These are phyloP conservation scores for Uloborus plumipes DNA, from an alignment of 2,888 invertebrate species.

Conservation along the genomic window DNA sequence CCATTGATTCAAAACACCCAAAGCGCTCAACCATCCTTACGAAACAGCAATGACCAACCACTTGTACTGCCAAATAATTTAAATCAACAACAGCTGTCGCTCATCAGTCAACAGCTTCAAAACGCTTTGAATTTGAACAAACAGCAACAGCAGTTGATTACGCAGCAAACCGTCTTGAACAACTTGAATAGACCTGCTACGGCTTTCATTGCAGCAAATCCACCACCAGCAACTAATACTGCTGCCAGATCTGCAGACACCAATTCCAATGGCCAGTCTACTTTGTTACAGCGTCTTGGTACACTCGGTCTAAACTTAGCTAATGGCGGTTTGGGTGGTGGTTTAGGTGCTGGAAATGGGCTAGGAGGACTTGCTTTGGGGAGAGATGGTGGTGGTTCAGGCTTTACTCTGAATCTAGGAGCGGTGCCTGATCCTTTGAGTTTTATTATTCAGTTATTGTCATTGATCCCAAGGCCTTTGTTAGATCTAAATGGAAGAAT, in stretches of 20 bases:
- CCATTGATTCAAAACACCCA: neutral
- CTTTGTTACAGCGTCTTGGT: conserved; percentile 31
- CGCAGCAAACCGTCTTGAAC: neutral
- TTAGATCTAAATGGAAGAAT: conserved; percentile 51
- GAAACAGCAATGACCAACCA: neutral
- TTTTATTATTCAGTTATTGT: conserved; percentile 33
- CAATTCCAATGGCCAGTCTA: conserved; percentile 8
- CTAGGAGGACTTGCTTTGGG: neutral
- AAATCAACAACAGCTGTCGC: neutral
- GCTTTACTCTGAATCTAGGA: conserved; percentile 46
- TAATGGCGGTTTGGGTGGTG: neutral
- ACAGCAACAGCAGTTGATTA: neutral
- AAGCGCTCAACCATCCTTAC: neutral
- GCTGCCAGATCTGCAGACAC: conserved; percentile 17
- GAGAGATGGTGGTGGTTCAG: conserved; percentile 27
- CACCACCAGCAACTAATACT: neutral
- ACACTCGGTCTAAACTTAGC: conserved; percentile 25
- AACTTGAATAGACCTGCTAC: conserved; percentile 1
- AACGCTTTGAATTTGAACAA: conserved; percentile 1
- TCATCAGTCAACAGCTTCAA: conserved; percentile 2
- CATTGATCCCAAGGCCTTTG: conserved; percentile 44
- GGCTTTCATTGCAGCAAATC: conserved; percentile 16
- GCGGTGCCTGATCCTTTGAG: conserved; percentile 51
- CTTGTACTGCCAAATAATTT: neutral
- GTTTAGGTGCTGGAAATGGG: neutral